These are phyloP conservation scores for Perithous albicinctus DNA, from an alignment of 2,888 invertebrate genomes.

Conservation along the genomic window DNA sequence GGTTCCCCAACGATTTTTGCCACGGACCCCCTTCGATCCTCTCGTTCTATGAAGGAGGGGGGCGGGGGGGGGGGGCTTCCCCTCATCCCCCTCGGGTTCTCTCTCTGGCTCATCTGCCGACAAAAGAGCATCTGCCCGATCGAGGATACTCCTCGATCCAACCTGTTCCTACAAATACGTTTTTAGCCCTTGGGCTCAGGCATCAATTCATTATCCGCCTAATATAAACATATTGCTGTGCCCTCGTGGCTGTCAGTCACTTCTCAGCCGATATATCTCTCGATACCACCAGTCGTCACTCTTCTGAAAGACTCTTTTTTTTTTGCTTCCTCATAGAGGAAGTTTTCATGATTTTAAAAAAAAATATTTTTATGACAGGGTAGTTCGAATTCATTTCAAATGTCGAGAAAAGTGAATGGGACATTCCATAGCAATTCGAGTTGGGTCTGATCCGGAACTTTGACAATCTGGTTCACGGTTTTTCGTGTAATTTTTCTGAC, in stretches of 20 bases:
- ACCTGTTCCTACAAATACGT: conserved; percentile 82
- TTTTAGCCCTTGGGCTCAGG: conserved; percentile 72
- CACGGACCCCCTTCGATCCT: conserved; percentile 39
- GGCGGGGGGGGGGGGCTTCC: conserved; percentile 48
- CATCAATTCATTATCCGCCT: conserved; percentile 84
- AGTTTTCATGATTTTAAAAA: not conserved
- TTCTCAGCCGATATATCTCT: conserved; percentile 26
- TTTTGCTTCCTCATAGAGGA: conserved; percentile 11
- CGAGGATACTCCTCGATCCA: conserved; percentile 69
- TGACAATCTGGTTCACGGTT: too few species aligned
- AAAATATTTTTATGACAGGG: not conserved
- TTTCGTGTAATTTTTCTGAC: too few species aligned
- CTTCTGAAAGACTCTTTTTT: conserved; percentile 2
- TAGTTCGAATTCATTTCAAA: too few species aligned
- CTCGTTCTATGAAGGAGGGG: too few species aligned
- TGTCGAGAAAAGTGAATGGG: too few species aligned
- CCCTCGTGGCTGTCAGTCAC: conserved; percentile 72
- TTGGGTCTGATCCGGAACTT: too few species aligned
- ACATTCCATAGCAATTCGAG: too few species aligned
- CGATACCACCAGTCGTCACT: conserved; percentile 2
- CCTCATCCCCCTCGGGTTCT: conserved; percentile 56
- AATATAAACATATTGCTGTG: conserved; percentile 84
- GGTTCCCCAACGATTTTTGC: conserved; percentile 58
- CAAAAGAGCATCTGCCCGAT: conserved; percentile 75
- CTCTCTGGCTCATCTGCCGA: conserved; percentile 70